A percentile compares a stretch with the other conserved stretches of the same genome.
Conservation (phyloP, 2,888 invertebrate genomes). For the Harpalus rubripes region DNA sequence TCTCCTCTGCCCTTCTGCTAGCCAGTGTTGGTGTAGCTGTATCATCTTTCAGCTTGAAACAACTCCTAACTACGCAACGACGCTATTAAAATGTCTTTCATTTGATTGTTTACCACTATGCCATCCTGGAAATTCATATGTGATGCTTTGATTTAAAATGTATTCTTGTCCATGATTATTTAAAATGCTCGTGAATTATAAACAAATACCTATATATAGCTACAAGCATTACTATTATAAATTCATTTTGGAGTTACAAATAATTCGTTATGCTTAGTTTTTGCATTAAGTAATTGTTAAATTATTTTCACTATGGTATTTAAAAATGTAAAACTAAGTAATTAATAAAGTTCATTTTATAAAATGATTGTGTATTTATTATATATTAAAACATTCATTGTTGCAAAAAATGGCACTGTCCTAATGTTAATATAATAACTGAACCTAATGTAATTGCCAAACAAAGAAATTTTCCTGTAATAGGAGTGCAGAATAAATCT, state of each 20-base stretch:
- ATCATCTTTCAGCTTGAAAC: slow-evolving; percentile 75
- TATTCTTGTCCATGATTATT: slow-evolving; percentile 2
- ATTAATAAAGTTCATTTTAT: slow-evolving; percentile 57
- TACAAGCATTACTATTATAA: slow-evolving; percentile 74
- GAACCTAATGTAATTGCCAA: slow-evolving; percentile 81
- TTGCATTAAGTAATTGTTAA: slow-evolving; percentile 42
- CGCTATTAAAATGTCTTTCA: slow-evolving; percentile 56
- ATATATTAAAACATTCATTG: slow-evolving; percentile 69
- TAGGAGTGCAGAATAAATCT: slow-evolving; percentile 86
- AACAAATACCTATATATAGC: slow-evolving; percentile 71
- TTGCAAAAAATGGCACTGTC: slow-evolving; percentile 85
- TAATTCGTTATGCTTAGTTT: slow-evolving; percentile 43
- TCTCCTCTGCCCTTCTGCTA: slow-evolving; percentile 75
- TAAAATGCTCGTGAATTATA: slow-evolving; percentile 67
- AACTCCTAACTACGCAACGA: slow-evolving; percentile 70
- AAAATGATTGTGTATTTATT: slow-evolving; percentile 14
- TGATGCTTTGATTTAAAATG: slow-evolving; percentile 40
- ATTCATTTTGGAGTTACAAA: slow-evolving; percentile 72
- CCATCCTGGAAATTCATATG: background rate
- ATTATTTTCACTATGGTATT: slow-evolving; percentile 60
- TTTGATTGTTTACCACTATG: slow-evolving; percentile 22
- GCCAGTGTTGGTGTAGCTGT: slow-evolving; percentile 75
- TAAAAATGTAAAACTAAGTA: slow-evolving; percentile 56
- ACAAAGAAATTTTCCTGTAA: slow-evolving; percentile 85
- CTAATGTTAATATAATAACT: slow-evolving; percentile 83